Base-by-base conservation (phyloP, 1,140 invertebrate genomes). In the Pseudomyrmex flavicornis region DNA sequence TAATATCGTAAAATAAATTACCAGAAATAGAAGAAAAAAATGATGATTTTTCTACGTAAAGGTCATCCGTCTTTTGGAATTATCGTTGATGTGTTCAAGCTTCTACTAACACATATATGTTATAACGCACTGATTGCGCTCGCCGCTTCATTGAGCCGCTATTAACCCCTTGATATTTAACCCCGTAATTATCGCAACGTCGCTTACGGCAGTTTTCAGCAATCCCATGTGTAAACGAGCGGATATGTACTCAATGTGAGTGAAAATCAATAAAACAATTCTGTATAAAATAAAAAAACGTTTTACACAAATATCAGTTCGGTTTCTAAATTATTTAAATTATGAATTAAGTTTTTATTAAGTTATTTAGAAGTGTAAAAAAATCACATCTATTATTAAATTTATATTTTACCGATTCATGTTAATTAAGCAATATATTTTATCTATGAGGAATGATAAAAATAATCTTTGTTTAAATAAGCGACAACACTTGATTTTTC, bases 81-180 rank as follows among this genome's bases (percentile, higher is more conserved):
- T 80, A 72, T 13, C 68, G 66, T 50, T 84, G 70, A 87, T 56
- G 46, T 63, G 35, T 35, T 62, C 50, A 62, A 79, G 52, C 68
- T 61, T 50, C 17, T 54, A 50, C 44, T 80, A 70, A 80, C 44
- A 61, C 46, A 66, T 61, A 66, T 61, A 22, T 17, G 54, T 72
- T 80, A 61, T 50, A 79, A 70, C 65, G 54, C 65, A 70, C 59
- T 56, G 76, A 80, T 80, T 54, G 54, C n/a, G 56, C 48, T 77
- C 52, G 58, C 58, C 88, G 89, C 86, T 88, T 92, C 91, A 92
- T 93, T 92, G 91, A 83, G 80, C 90, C 82, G 66, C 88, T 84
- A 90, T 93, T 93, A 93, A 92, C 86, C 90, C 89, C 91, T 90
- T 91, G 91, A 92, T 91, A 93, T 92, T 93, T 92, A 93, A 93